Conservation (phyloP, 1,140 invertebrate species). For the Drosophila lacteicornis region DNA sequence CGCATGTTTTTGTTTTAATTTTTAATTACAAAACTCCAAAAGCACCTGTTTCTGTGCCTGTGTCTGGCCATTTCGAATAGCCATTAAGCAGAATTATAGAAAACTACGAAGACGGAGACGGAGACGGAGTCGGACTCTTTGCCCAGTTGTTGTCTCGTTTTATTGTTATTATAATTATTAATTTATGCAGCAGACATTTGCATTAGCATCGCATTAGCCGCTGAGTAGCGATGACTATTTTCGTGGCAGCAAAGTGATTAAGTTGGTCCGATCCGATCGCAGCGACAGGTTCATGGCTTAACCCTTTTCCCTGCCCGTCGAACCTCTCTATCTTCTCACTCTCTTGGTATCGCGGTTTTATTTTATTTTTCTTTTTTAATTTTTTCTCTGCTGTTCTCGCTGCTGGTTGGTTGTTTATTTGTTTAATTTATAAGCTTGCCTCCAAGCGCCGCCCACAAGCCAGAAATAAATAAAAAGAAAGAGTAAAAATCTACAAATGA, state of each 20-base stretch:
- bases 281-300: conserved; percentile 47
- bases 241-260: conserved; percentile 43
- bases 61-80: conserved; percentile 32
- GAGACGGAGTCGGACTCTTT: background rate
- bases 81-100: conserved; percentile 56
- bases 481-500: conserved; percentile 1
- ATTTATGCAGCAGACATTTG: conserved; percentile 80
- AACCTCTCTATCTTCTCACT: background rate
- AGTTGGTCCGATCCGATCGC: conserved; percentile 36
- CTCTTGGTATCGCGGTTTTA: background rate
- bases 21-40: background rate
- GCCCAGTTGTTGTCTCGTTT: conserved; percentile 19
- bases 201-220: conserved; percentile 74
- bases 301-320: too few species aligned
- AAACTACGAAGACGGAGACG: background rate
- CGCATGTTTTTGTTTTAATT: background rate
- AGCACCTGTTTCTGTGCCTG: background rate
- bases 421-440: conserved; percentile 72
- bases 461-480: conserved; percentile 21
- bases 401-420: conserved; percentile 71
- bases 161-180: conserved; percentile 76
- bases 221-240: conserved; percentile 39
- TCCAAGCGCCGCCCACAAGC: conserved; percentile 67
- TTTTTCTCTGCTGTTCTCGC: conserved; percentile 14
- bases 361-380: background rate